A percentile compares a stretch with the other conserved stretches of the same genome.
Evolutionary conservation across 2,113 vertebrate genomes (phyloP).

Genomic region (Sciurus niger): DNA sequence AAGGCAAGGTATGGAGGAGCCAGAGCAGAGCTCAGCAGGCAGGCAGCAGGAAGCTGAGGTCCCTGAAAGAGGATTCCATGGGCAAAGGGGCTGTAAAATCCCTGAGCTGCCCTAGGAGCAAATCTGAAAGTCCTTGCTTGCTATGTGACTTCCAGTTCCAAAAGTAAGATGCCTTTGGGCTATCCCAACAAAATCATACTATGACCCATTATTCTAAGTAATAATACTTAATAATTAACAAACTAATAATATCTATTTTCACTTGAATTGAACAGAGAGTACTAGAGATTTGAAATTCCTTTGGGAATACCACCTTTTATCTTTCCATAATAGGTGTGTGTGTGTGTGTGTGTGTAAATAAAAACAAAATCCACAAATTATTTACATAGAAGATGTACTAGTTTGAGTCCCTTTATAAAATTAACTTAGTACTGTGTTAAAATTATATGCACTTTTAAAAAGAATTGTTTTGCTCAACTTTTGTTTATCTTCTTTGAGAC

Average conservation of each 20-base stretch:
- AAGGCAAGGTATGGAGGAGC: neutral
- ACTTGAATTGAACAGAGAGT: neutral
- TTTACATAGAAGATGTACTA: neutral
- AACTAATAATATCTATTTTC: conserved; percentile 37
- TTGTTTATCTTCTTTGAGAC: neutral
- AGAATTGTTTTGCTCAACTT: neutral
- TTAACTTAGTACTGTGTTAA: neutral
- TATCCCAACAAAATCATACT: conserved; percentile 1
- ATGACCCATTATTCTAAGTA: neutral
- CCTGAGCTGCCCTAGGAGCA: no score
- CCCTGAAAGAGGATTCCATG: neutral
- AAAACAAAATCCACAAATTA: neutral
- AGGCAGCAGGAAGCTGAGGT: neutral
- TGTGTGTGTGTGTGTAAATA: neutral
- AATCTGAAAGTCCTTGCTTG: neutral
- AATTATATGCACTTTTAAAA: neutral
- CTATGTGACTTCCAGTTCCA: neutral
- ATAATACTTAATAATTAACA: neutral
- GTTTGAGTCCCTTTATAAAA: neutral
- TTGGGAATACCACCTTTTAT: neutral
- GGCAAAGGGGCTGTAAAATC: neutral
- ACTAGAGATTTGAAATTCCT: neutral
- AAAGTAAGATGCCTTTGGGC: neutral
- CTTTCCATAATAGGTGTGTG: neutral
- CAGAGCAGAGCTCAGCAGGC: neutral